Percentiles rank a stretch among this genome's conserved stretches.
Evolutionary conservation across 2,797 vertebrate species (phyloP).

Genomic region (Sorex maritimensis): DNA sequence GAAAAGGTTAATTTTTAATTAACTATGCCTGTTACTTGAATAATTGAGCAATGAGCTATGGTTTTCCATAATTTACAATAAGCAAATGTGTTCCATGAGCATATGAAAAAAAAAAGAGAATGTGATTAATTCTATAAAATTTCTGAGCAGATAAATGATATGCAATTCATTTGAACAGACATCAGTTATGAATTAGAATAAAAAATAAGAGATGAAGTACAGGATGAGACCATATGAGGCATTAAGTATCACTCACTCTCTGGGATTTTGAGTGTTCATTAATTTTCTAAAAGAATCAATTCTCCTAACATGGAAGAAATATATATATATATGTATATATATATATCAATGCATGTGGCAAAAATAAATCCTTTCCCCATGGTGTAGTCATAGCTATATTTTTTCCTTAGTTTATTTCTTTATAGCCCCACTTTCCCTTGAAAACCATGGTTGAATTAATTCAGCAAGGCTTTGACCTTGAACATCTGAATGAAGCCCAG

Average conservation of each 20-base stretch:
- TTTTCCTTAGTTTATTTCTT: not conserved
- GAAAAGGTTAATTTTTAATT: not conserved
- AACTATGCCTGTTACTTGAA: not conserved
- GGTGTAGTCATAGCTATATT: not conserved
- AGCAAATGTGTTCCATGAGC: slow-evolving; percentile 6
- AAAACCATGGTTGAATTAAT: slow-evolving; percentile 39
- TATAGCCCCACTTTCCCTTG: not conserved
- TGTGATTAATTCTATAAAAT: not conserved
- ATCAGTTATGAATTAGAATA: not conserved
- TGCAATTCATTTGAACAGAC: not conserved
- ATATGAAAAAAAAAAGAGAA: not conserved
- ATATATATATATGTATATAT: no score
- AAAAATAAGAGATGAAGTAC: not conserved
- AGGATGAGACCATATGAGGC: not conserved
- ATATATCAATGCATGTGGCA: not conserved
- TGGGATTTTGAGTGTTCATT: slow-evolving; percentile 44
- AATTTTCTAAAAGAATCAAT: slow-evolving; percentile 52
- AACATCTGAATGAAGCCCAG: slow-evolving; percentile 65
- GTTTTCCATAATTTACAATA: slow-evolving; percentile 21
- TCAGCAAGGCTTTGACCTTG: slow-evolving; percentile 77
- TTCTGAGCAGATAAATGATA: slow-evolving; percentile 17
- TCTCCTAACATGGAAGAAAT: not conserved
- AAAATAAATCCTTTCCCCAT: not conserved
- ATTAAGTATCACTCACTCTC: not conserved
- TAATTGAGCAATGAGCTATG: not conserved